These are phyloP conservation scores for Nettapus auritus DNA, from an alignment of 2,113 vertebrate genomes.

Conservation along the genomic window DNA sequence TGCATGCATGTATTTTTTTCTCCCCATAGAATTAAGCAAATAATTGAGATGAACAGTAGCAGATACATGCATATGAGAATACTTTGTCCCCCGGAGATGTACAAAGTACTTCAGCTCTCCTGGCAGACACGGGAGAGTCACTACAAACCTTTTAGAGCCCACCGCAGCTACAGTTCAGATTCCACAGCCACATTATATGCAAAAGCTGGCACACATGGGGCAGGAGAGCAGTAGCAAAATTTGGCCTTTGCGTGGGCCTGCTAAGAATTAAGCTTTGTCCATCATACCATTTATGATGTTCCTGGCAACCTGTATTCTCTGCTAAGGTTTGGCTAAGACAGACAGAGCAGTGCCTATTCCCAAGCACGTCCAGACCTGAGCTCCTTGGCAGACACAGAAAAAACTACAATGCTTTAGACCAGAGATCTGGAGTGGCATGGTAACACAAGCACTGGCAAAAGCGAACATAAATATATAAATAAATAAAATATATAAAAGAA, in stretches of 20 bases:
- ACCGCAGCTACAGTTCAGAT: not conserved
- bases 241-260: not conserved
- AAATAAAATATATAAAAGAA: not conserved
- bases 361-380: not conserved
- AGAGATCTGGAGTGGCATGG: not conserved
- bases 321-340: not conserved
- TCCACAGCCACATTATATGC: not conserved
- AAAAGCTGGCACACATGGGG: not conserved
- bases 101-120: not conserved
- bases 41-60: not conserved
- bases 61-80: not conserved
- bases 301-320: not conserved
- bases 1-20: not conserved
- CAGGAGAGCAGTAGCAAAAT: not conserved
- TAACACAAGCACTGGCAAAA: not conserved
- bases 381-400: not conserved
- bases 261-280: not conserved
- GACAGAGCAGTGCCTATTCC: not conserved
- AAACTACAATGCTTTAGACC: accelerated
- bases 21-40: not conserved
- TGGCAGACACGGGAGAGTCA: not conserved
- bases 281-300: too few species aligned
- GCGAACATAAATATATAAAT: too few species aligned
- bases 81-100: not conserved
- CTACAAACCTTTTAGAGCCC: not conserved